Base-by-base conservation (phyloP, 2,888 invertebrate genomes). In the Antheraea assamensis region DNA sequence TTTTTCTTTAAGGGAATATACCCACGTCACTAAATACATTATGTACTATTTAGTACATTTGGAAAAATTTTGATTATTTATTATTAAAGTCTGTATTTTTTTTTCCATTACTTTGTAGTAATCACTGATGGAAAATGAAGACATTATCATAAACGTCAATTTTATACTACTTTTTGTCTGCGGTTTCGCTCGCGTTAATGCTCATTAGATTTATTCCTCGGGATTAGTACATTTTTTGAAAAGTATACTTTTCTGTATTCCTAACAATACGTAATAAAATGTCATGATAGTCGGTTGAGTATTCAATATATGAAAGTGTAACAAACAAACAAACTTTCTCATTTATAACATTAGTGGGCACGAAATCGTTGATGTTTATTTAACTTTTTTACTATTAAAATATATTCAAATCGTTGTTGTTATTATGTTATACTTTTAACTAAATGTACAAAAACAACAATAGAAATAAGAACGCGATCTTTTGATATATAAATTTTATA, bases 391-490 rank as follows among this genome's bases (percentile, higher is more conserved):
- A 1, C 8, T 52, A 52, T 4, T 21, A 52, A 52, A 58, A 24
- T 58, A 58, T 55, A n/a, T 8, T 7, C 19, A 2, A 52, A 19
- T 52, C 19, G 2, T 21, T 7, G 4, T n/a, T 55, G 52, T 0
- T 21, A 55, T 21, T 19, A 55, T 21, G 52, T 21, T 55, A 55
- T 52, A 52, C 55, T 55, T 7, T 21, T n/a, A 3, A 58, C n/a
- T n/a, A 58, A 82, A 81, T 81, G 82, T 79, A 77, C 82, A 78
- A 86, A 87, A 85, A 84, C 85, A 85, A 90, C 90, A 89, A 86
- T 87, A 85, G 84, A 83, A 91, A 90, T 90, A 87, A 91, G 90
- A 92, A 90, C 85, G 86, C 86, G 87, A 88, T 88, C 87, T 87
- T 90, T 90, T 88, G 19, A 31, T 66, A 30, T 19, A 88, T 86